Percentiles rank a stretch among this genome's conserved stretches.
Conservation (phyloP, 2,888 invertebrate genomes). For the Diarsia rubi region DNA sequence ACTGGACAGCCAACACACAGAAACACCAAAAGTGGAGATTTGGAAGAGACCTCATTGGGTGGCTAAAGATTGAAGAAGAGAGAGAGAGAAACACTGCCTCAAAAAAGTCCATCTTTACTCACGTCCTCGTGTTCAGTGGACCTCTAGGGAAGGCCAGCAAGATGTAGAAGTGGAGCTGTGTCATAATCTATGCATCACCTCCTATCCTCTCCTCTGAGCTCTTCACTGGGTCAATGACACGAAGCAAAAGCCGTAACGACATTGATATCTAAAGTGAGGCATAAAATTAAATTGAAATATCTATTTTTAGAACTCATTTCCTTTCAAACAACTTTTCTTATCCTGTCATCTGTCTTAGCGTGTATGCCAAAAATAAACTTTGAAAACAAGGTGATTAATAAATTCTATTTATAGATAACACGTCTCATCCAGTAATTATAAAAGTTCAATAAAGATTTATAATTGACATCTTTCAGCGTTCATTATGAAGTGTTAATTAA, state of each 20-base stretch:
- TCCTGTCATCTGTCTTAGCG: neutral
- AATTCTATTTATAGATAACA: conserved; percentile 17
- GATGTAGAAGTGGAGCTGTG: neutral
- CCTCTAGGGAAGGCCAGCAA: neutral
- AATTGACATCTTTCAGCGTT: conserved; percentile 9
- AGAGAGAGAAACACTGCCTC: too few relatives aligned
- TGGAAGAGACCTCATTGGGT: too few relatives aligned
- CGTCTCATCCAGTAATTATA: neutral
- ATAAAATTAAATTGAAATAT: neutral
- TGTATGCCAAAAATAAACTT: conserved; percentile 15
- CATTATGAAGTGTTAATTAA: conserved; percentile 9
- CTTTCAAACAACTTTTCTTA: neutral
- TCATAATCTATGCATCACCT: neutral
- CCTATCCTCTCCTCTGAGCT: neutral
- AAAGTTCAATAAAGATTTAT: neutral
- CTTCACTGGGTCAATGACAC: neutral
- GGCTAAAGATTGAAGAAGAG: too few relatives aligned
- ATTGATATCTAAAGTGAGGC: neutral
- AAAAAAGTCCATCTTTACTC: too few relatives aligned
- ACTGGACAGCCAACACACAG: too few relatives aligned
- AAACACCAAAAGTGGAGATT: too few relatives aligned
- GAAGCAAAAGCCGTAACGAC: neutral
- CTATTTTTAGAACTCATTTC: conserved; percentile 8
- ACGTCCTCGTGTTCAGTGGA: too few relatives aligned
- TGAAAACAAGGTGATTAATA: conserved; percentile 12